Evolutionary conservation across 2,797 vertebrate genomes (phyloP).

Genomic region (Eupleurogrammus muticus): DNA sequence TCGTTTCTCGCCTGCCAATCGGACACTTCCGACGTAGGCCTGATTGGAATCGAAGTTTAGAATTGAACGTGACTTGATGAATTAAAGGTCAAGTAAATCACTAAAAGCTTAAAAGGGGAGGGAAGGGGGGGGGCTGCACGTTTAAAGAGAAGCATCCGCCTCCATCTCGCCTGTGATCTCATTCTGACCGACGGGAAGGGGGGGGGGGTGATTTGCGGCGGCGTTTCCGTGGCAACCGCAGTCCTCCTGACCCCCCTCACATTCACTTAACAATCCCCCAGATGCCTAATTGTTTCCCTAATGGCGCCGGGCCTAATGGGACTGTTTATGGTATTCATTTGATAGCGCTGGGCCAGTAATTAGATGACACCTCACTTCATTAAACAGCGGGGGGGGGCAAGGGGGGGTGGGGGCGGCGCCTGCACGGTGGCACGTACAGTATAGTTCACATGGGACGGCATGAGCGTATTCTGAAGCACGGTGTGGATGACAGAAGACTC

Average conservation of each 20-base stretch:
- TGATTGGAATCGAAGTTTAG: no score
- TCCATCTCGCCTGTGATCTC: not conserved
- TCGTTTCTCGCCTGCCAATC: no score
- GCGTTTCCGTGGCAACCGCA: slow-evolving; percentile 44
- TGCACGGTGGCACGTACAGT: slow-evolving; percentile 23
- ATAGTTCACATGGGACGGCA: slow-evolving; percentile 1
- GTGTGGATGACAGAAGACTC: not conserved
- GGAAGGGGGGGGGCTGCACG: not conserved
- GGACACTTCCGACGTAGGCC: no score
- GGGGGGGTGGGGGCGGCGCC: not conserved
- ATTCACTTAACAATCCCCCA: slow-evolving; percentile 77
- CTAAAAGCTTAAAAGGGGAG: not conserved
- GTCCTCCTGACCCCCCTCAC: slow-evolving; percentile 24
- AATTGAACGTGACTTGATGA: no score
- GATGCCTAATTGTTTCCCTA: slow-evolving; percentile 84
- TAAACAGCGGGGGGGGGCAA: slow-evolving; percentile 67
- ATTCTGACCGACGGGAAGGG: slow-evolving; percentile 11
- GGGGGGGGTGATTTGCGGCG: slow-evolving; percentile 22
- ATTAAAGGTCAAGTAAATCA: no score
- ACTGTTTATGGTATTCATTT: slow-evolving; percentile 82
- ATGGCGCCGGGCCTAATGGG: slow-evolving; percentile 81
- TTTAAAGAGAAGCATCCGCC: not conserved
- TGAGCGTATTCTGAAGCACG: slow-evolving; percentile 20
- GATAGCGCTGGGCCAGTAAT: slow-evolving; percentile 79
- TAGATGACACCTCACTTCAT: slow-evolving; percentile 82